Conservation (phyloP, 1,140 invertebrate genomes). For the Leptinotarsa undecemlineata region DNA sequence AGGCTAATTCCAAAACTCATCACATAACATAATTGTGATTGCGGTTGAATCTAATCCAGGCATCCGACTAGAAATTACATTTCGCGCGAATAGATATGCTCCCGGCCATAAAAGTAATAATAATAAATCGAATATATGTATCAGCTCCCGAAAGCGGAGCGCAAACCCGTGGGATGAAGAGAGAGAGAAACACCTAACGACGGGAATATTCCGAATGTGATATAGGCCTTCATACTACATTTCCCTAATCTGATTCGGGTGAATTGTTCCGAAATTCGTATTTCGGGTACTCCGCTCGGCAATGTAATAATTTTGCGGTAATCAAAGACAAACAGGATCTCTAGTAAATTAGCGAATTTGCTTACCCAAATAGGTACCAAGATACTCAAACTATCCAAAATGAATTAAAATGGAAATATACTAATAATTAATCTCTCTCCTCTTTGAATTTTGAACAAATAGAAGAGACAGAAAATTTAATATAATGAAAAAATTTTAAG, state of each 20-base stretch:
- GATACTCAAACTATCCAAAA: too few species aligned
- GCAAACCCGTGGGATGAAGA: background rate
- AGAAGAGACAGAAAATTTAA: too few species aligned
- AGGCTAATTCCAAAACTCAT: background rate
- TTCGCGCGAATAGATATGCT: background rate
- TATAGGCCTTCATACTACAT: conserved; percentile 5
- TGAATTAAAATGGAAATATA: too few species aligned
- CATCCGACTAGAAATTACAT: background rate
- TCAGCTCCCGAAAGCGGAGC: background rate
- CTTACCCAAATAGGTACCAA: too few species aligned
- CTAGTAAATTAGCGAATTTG: too few species aligned
- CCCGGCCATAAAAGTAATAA: conserved; percentile 8
- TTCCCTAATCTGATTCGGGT: background rate
- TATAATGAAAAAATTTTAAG: too few species aligned
- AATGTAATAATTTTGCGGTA: too few species aligned
- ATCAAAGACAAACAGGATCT: too few species aligned
- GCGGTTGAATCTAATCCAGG: background rate
- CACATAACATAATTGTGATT: conserved; percentile 1
- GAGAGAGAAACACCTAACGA: background rate
- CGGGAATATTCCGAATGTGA: conserved; percentile 2
- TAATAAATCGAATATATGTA: conserved; percentile 6
- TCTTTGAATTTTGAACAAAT: too few species aligned
- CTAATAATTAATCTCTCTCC: too few species aligned
- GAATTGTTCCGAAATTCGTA: background rate
- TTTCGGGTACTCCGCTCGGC: background rate